phyloP scores from a whole-genome alignment of 1,140 invertebrate species.

The Drosophila ogumai region DNA sequence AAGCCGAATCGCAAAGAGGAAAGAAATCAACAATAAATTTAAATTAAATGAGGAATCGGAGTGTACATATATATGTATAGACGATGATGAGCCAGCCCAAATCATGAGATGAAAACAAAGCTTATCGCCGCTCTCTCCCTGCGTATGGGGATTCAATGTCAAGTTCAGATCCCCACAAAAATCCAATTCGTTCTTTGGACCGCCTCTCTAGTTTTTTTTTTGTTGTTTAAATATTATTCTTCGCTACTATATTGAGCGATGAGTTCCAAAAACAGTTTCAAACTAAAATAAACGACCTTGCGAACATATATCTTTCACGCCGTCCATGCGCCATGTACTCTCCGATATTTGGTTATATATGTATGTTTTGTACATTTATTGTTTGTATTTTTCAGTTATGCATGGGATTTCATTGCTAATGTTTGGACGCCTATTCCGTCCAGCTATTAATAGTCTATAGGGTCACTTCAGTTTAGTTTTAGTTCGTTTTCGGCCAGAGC shows the following conservation, averaged over 20 bases:
- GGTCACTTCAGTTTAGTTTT: conserved; percentile 48
- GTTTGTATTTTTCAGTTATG: conserved; percentile 50
- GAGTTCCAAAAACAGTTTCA: conserved; percentile 33
- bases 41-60: conserved; percentile 7
- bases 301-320: conserved; percentile 35
- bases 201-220: neutral
- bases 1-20: neutral
- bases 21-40: conserved; percentile 7
- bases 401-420: conserved; percentile 59
- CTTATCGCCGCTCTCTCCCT: conserved; percentile 38
- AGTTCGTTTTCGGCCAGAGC: conserved; percentile 40
- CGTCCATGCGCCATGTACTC: conserved; percentile 44
- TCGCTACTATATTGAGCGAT: neutral
- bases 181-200: conserved; percentile 39
- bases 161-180: conserved; percentile 66
- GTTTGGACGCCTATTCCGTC: conserved; percentile 55
- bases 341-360: conserved; percentile 22
- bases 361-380: conserved; percentile 14
- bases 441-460: conserved; percentile 62
- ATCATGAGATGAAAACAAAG: conserved; percentile 26
- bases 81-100: conserved; percentile 3
- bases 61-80: neutral
- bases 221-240: conserved; percentile 5
- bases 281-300: conserved; percentile 78
- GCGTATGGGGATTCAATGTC: conserved; percentile 66